phyloP scores from a whole-genome alignment of 2,797 vertebrate species.

The Tadarida brasiliensis region DNA sequence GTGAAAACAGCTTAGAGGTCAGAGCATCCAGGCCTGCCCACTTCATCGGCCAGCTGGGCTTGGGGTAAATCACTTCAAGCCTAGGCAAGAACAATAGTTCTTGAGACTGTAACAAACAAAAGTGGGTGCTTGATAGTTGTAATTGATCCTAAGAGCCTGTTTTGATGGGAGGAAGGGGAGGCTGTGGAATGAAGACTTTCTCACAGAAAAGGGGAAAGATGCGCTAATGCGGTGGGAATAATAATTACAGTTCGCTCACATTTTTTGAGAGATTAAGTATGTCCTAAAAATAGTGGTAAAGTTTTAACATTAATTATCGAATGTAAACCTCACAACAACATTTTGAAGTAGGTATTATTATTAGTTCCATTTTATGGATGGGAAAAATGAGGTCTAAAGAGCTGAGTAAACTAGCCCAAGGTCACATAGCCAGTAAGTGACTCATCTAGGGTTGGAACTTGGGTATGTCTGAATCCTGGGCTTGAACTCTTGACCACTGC shows the following conservation, averaged over 20 bases:
- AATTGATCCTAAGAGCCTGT: too few species aligned
- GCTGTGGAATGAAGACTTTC: neutral
- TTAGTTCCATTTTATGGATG: too few species aligned
- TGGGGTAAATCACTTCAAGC: neutral
- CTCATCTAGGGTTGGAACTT: too few species aligned
- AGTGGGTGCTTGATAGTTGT: neutral
- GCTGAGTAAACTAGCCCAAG: neutral
- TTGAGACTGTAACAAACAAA: neutral
- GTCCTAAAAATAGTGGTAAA: neutral
- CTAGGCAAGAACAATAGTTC: neutral
- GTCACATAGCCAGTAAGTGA: neutral
- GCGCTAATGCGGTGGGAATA: neutral
- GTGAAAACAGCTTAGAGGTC: neutral
- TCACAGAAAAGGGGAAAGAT: neutral
- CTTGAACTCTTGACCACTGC: neutral
- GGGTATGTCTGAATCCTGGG: neutral
- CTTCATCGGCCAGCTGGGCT: neutral
- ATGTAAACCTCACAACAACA: too few species aligned
- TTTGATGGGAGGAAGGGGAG: neutral
- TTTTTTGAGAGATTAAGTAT: neutral
- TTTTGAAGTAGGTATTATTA: too few species aligned
- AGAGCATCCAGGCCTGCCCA: neutral
- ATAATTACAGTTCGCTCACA: neutral
- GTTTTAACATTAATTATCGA: neutral
- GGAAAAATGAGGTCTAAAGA: neutral